Evolutionary conservation across 2,797 vertebrate species (phyloP).

Genomic region (Spondyliosoma cantharus): DNA sequence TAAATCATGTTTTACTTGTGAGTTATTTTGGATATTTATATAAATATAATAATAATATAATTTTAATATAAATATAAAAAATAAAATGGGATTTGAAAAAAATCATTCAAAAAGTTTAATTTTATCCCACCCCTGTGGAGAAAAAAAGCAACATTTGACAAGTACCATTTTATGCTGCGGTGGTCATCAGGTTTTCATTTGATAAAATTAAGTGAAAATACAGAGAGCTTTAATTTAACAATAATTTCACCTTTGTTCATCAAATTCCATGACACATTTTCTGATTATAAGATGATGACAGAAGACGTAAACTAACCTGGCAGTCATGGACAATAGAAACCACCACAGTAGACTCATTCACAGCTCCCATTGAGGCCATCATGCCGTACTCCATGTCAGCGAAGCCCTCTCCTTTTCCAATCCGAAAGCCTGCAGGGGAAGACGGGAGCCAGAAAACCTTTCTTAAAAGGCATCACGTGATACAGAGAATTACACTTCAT

Average conservation of each 20-base stretch:
- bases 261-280: not conserved
- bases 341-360: conserved; percentile 87
- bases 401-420: conserved; percentile 97
- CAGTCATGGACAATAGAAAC: conserved; percentile 96
- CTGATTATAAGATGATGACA: not conserved
- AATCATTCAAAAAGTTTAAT: not conserved
- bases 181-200: not conserved
- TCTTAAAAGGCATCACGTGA: not conserved
- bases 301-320: conserved; percentile 85
- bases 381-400: conserved; percentile 96
- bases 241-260: not conserved
- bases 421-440: conserved; percentile 87
- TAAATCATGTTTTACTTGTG: not conserved
- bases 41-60: no score
- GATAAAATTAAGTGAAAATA: not conserved
- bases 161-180: not conserved
- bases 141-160: not conserved
- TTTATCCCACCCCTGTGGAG: not conserved
- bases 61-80: no score
- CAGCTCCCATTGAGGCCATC: conserved; percentile 93
- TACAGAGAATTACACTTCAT: not conserved
- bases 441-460: not conserved
- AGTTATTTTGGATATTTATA: not conserved
- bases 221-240: not conserved
- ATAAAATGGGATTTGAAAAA: not conserved